Evolutionary conservation across 2,888 invertebrate species (phyloP), one percentile per base, ranked within the genome.

Genomic region (Eulithis testata): DNA sequence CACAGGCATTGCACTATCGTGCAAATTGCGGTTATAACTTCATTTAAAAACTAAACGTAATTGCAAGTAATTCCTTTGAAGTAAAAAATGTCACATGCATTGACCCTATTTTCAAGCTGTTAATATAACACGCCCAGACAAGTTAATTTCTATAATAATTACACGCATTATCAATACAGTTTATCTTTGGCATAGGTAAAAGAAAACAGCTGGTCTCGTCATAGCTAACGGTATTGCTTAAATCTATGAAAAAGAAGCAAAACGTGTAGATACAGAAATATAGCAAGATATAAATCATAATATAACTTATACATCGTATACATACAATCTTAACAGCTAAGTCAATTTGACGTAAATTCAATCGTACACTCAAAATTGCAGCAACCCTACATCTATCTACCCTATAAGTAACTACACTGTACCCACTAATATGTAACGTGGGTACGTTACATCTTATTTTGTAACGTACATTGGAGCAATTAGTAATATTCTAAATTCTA

Each of bases 141-240:
- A 65, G 61, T 69, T 67, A 65, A 65, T 69, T 71, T 62, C 56
- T 62, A 60, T 61, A 69, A 69, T 67, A 55, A 65, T 59, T 47
- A 57, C 11, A 49, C 60, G 53, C 65, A 71, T 66, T 69, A 71
- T 73, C 75, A 71, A 74, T 74, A 73, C 63, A 65, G 72, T 71
- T 76, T 76, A 80, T 77, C 76, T 77, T 52, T 44, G 49, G 21
- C 52, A 62, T 9, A 31, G 59, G 2, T 4, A 31, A 31, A 8
- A 4, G 4, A 9, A 53, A 52, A 57, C 56, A 53, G 56, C 49
- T 63, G 11, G 51, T 21, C 49, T 60, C 8, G 51, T 21, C 21
- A 44, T 11, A n/a, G 3, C 44, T 3, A 5, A 44, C 44, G 44
- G n/a, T n/a, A 44, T 6, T 3, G 40, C 8, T 31, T 31, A 31